Evolutionary conservation across 2,888 invertebrate genomes (phyloP).

Genomic region (Napeogenes sylphis): DNA sequence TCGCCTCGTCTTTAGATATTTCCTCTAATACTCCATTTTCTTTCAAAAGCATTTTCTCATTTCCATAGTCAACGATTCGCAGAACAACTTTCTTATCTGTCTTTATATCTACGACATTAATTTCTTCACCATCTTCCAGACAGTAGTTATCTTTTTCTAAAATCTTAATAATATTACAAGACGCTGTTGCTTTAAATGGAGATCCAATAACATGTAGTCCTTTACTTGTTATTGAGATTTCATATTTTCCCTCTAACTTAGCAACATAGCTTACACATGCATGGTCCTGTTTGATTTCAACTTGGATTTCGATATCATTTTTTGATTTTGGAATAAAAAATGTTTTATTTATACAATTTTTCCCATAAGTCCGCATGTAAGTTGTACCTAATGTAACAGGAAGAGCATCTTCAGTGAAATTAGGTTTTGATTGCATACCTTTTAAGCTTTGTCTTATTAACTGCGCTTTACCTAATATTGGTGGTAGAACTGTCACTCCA

Average conservation of each 20-base stretch:
- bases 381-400: slow-evolving; percentile 68
- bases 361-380: slow-evolving; percentile 65
- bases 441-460: slow-evolving; percentile 65
- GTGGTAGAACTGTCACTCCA: slow-evolving; percentile 64
- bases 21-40: slow-evolving; percentile 73
- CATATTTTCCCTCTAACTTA: slow-evolving; percentile 73
- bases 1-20: slow-evolving; percentile 67
- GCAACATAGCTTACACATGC: slow-evolving; percentile 74
- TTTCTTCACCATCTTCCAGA: slow-evolving; percentile 71
- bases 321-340: slow-evolving; percentile 69
- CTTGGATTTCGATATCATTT: slow-evolving; percentile 73
- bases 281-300: slow-evolving; percentile 65
- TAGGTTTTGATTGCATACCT: slow-evolving; percentile 57
- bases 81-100: slow-evolving; percentile 70
- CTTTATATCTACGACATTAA: slow-evolving; percentile 65
- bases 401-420: slow-evolving; percentile 58
- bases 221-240: slow-evolving; percentile 75
- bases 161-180: slow-evolving; percentile 53
- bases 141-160: slow-evolving; percentile 61
- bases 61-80: slow-evolving; percentile 75
- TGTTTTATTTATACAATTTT: slow-evolving; percentile 68
- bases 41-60: slow-evolving; percentile 75
- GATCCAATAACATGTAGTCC: slow-evolving; percentile 78
- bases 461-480: slow-evolving; percentile 69
- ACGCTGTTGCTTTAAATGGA: slow-evolving; percentile 74